Percentiles rank a stretch among this genome's conserved stretches.
Evolutionary conservation across 2,797 vertebrate species (phyloP).

Genomic region (Petrocephalus schoutedeni): DNA sequence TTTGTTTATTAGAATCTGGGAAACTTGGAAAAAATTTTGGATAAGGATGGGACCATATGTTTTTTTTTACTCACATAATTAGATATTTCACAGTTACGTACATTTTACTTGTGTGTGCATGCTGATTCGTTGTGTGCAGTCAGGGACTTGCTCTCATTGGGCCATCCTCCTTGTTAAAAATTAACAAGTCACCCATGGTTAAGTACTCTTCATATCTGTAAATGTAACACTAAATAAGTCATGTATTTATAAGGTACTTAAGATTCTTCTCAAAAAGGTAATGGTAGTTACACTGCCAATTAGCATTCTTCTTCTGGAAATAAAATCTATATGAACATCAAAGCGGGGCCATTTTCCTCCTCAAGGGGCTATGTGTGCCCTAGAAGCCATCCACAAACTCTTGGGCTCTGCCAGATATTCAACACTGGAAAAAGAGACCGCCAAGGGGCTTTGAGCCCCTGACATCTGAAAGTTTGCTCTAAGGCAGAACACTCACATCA

Average conservation of each 20-base stretch:
- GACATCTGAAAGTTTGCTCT: not conserved
- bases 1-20: not conserved
- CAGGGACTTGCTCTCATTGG: not conserved
- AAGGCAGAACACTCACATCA: not conserved
- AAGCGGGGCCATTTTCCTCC: not conserved
- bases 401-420: not conserved
- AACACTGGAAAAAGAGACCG: not conserved
- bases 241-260: not conserved
- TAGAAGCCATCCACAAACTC: not conserved
- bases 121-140: not conserved
- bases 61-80: not conserved
- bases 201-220: not conserved
- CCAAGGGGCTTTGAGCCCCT: not conserved
- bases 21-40: not conserved
- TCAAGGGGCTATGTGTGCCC: not conserved
- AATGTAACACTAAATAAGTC: not conserved
- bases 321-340: not conserved
- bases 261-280: not conserved
- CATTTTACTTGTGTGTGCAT: not conserved
- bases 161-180: not conserved
- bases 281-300: not conserved
- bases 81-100: not conserved
- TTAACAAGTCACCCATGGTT: not conserved
- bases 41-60: not conserved
- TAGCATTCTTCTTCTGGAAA: not conserved